Conservation (phyloP, 2,888 invertebrate species). For the Mythimna vitellina region DNA sequence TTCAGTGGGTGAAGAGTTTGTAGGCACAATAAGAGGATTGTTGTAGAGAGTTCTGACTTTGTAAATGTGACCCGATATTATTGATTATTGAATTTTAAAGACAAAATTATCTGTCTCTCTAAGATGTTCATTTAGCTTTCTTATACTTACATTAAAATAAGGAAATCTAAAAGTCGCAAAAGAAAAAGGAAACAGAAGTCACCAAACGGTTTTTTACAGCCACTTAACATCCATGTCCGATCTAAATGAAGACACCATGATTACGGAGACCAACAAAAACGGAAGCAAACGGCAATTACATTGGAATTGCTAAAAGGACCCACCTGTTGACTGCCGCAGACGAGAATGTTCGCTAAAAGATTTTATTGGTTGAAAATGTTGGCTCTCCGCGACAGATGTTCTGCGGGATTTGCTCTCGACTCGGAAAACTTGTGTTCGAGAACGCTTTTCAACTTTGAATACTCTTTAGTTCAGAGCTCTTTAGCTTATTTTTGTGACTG, state of each 20-base stretch:
- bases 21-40: neutral
- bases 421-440: slow-evolving; percentile 79
- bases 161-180: slow-evolving; percentile 2
- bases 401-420: slow-evolving; percentile 78
- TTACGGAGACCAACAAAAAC: slow-evolving; percentile 63
- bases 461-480: slow-evolving; percentile 71
- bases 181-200: slow-evolving; percentile 17
- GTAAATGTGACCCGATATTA: neutral
- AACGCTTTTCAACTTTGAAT: slow-evolving; percentile 76
- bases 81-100: slow-evolving; percentile 8
- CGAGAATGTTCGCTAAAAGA: slow-evolving; percentile 80
- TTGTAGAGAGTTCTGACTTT: slow-evolving; percentile 5
- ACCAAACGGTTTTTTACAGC: slow-evolving; percentile 53
- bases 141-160: slow-evolving; percentile 2
- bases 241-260: slow-evolving; percentile 59
- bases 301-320: slow-evolving; percentile 84
- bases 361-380: slow-evolving; percentile 84
- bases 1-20: slow-evolving; percentile 8
- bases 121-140: no score
- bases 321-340: slow-evolving; percentile 85
- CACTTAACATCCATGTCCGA: slow-evolving; percentile 53
- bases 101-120: slow-evolving; percentile 7
- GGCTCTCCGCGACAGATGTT: slow-evolving; percentile 82
- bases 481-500: slow-evolving; percentile 68
- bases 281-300: slow-evolving; percentile 82